Conservation (phyloP, 2,797 vertebrate species). For the Yasuhikotakia modesta region DNA sequence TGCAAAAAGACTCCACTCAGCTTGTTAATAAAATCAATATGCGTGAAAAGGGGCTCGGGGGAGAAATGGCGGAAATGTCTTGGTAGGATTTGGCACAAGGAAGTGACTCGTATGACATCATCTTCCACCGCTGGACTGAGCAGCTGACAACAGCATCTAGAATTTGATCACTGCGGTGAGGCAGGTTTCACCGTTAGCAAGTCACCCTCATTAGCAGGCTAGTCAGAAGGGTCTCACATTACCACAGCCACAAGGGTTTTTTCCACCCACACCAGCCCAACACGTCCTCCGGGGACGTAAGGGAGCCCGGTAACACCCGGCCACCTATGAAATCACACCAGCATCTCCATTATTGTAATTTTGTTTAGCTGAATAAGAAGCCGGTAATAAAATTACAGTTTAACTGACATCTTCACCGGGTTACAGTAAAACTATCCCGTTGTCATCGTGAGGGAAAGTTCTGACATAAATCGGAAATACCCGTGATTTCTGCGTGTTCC, state of each 20-base stretch:
- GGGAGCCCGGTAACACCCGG: slow-evolving; percentile 65
- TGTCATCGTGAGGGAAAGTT: background rate
- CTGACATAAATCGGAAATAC: background rate
- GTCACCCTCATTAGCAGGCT: too few species aligned
- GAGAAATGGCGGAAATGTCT: slow-evolving; percentile 20
- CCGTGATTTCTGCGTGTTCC: background rate
- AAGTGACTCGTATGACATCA: background rate
- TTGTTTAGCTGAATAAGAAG: slow-evolving; percentile 75
- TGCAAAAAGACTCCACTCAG: background rate
- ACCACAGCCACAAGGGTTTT: slow-evolving; percentile 53
- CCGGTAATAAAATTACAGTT: slow-evolving; percentile 77
- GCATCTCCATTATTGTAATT: slow-evolving; percentile 77
- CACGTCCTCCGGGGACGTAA: slow-evolving; percentile 56
- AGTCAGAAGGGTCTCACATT: too few species aligned
- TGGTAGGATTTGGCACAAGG: background rate
- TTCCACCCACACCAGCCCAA: slow-evolving; percentile 58
- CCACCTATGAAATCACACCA: slow-evolving; percentile 80
- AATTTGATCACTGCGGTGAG: background rate
- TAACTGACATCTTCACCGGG: slow-evolving; percentile 75
- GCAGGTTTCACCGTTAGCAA: background rate
- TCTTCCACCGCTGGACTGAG: background rate
- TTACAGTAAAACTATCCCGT: slow-evolving; percentile 60
- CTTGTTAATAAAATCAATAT: slow-evolving; percentile 38
- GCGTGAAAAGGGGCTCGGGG: slow-evolving; percentile 18
- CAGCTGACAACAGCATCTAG: background rate